Evolutionary conservation across 37 sponge, comb jelly and placozoan species (phyloP), one percentile per base, ranked within the genome.

Genomic region (Tethya wilhelma): DNA sequence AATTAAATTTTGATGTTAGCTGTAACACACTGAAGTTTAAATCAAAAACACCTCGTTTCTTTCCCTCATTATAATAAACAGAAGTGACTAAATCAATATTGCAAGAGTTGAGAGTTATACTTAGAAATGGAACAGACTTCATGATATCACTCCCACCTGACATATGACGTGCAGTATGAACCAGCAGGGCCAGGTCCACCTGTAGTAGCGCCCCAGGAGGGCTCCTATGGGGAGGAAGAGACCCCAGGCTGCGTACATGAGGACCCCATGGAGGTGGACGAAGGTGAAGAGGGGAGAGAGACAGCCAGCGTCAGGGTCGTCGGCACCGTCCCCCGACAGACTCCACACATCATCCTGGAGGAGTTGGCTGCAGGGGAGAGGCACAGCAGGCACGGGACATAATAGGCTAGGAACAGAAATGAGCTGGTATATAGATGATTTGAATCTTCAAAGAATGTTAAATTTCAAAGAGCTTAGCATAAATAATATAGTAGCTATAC

Each of bases 181-280:
- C 92, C 92, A 91, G 44, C 71, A 40, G 2, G 75, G 76, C 66
- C 87, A 82, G 32, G 62, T 78, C 65, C 73, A 79, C 38, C 81
- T 71, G 59, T 87, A 87, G 62, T 92, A 92, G 14, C 93, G 85
- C 23, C 83, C 93, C 4, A 92, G 69, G 69, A 92, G 66, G 19
- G 69, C 67, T 23, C 93, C 93, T 6, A 84, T 63, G 2, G 88
- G 93, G 41, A 92, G 67, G 32, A 87, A 65, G 1, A 92, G 56
- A 8, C 88, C 93, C 84, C 84, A 92, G 41, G 89, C 89, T 14
- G 84, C 2, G 55, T 69, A 84, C 93, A 92, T 88, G 20, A 92
- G 25, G 56, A 80, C 36, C 1, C 93, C 93, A 63, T 92, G 93
- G 29, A 88, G 68, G 29, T 87, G 88, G 43, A 79, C 81, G 32